Conservation (phyloP, 2,888 invertebrate species). For the Calameuta filiformis region DNA sequence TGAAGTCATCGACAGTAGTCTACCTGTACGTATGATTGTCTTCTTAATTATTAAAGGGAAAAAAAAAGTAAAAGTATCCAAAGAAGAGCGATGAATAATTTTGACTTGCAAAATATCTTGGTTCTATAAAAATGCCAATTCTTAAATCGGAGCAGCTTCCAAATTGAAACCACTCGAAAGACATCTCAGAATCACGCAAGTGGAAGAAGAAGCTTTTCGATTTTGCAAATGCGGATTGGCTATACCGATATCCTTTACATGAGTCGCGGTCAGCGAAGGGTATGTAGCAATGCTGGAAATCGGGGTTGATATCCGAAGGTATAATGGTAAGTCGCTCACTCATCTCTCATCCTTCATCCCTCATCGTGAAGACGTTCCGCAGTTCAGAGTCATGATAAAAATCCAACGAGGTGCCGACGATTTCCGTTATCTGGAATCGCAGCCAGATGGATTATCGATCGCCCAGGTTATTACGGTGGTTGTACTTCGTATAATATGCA, state of each 20-base stretch:
- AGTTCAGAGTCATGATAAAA: slow-evolving; percentile 29
- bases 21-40: not conserved
- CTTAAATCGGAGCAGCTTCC: not conserved
- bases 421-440: slow-evolving; percentile 39
- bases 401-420: slow-evolving; percentile 33
- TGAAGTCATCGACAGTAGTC: not conserved
- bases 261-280: not conserved
- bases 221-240: not conserved
- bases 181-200: not conserved
- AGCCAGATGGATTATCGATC: slow-evolving; percentile 40
- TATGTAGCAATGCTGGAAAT: not conserved
- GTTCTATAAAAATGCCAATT: not conserved
- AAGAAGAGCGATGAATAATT: not conserved
- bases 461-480: slow-evolving; percentile 28
- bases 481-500: slow-evolving; percentile 15
- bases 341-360: not conserved
- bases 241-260: not conserved
- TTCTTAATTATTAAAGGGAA: not conserved
- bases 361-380: not conserved
- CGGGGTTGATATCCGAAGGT: not conserved
- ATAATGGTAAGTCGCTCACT: not conserved
- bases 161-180: not conserved
- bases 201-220: not conserved
- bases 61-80: not conserved
- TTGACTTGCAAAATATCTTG: not conserved